Evolutionary conservation across 1,140 invertebrate species (phyloP).

Genomic region (Mactra quadrangularis): DNA sequence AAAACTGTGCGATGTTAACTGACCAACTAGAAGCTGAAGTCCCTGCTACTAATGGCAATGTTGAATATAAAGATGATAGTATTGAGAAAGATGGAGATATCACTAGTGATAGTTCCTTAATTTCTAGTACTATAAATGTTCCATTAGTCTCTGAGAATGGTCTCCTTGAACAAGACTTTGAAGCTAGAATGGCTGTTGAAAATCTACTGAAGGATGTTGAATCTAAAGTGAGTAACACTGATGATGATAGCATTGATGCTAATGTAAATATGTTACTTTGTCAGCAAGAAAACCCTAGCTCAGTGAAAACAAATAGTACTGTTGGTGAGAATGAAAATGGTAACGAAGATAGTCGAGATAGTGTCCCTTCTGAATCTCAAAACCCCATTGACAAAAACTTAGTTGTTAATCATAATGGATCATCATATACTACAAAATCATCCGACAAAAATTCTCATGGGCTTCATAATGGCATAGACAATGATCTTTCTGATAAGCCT

Average conservation of each 20-base stretch:
- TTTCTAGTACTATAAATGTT: conserved; percentile 48
- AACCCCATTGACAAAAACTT: conserved; percentile 22
- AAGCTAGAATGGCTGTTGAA: conserved; percentile 57
- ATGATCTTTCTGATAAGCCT: conserved; percentile 18
- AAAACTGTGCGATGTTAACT: not conserved
- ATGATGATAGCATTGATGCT: conserved; percentile 46
- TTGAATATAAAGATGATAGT: conserved; percentile 39
- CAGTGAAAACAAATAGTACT: conserved; percentile 36
- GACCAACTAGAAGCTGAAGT: conserved; percentile 29
- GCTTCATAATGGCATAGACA: conserved; percentile 41
- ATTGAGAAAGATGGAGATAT: conserved; percentile 41
- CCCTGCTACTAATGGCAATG: conserved; percentile 24
- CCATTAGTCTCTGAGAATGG: conserved; percentile 54
- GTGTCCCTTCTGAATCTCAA: conserved; percentile 40
- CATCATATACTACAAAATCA: conserved; percentile 29
- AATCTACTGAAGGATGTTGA: conserved; percentile 49
- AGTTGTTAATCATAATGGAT: conserved; percentile 28
- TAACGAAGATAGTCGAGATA: conserved; percentile 30
- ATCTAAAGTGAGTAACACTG: conserved; percentile 37
- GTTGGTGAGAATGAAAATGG: conserved; percentile 16
- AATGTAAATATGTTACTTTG: conserved; percentile 36
- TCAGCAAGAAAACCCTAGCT: conserved; percentile 21
- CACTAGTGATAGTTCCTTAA: conserved; percentile 27
- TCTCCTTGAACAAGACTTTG: conserved; percentile 51
- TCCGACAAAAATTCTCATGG: conserved; percentile 11